Percentiles rank a stretch among this genome's conserved stretches.
Evolutionary conservation across 2,113 vertebrate species (phyloP).

Genomic region (Urocolius indicus): DNA sequence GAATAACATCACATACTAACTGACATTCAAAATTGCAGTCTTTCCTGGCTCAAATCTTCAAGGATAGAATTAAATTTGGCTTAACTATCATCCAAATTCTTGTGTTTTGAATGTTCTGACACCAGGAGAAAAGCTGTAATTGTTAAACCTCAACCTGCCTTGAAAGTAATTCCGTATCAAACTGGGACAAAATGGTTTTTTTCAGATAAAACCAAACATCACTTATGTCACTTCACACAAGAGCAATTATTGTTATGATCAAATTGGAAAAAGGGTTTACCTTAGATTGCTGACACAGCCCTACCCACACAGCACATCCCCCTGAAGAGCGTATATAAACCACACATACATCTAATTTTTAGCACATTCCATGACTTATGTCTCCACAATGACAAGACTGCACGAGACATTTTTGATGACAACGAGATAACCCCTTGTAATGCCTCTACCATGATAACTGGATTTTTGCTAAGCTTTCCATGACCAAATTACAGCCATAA

Average conservation of each 20-base stretch:
- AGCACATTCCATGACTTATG: not conserved
- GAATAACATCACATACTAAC: not conserved
- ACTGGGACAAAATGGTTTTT: not conserved
- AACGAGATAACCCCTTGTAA: constrained; percentile 48
- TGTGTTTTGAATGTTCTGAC: not conserved
- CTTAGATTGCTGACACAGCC: not conserved
- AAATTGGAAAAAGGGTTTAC: not conserved
- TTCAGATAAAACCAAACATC: not conserved
- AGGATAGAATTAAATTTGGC: not conserved
- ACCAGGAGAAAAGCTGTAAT: not conserved
- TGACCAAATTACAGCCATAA: constrained; percentile 53
- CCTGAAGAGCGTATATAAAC: not conserved
- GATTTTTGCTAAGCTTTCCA: constrained; percentile 68
- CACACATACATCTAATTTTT: not conserved
- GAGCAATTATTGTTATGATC: not conserved
- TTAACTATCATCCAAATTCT: not conserved
- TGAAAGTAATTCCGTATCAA: not conserved
- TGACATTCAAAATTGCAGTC: not conserved
- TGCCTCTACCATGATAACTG: constrained; percentile 60
- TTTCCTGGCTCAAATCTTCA: not conserved
- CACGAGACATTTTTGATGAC: constrained; percentile 31
- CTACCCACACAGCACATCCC: not conserved
- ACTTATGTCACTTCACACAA: not conserved
- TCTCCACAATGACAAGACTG: not conserved
- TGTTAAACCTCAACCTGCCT: not conserved